Evolutionary conservation across 2,888 invertebrate species (phyloP).

Genomic region (Andricus curvator): DNA sequence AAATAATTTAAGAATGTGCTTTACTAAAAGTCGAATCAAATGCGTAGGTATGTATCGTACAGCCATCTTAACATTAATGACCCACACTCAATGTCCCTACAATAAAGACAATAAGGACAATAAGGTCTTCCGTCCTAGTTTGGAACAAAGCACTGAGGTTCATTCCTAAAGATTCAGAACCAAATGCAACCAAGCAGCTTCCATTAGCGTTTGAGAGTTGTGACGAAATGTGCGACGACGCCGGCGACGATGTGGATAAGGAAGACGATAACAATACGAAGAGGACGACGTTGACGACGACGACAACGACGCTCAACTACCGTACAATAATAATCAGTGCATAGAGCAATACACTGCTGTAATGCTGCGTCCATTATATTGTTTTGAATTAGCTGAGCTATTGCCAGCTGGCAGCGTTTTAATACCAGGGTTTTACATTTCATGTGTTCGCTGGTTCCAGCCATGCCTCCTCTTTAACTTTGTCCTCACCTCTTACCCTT

Average conservation of each 20-base stretch:
- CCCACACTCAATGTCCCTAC: constrained; percentile 51
- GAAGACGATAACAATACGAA: constrained; percentile 7
- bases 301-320: not conserved
- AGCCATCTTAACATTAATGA: not conserved
- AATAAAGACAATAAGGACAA: constrained; percentile 66
- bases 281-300: constrained; percentile 28
- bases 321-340: constrained; percentile 48
- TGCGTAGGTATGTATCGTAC: not conserved
- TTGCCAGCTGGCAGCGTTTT: constrained; percentile 64
- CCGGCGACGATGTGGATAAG: not conserved
- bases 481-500: constrained; percentile 36
- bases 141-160: constrained; percentile 58
- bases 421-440: constrained; percentile 74
- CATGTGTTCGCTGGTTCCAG: constrained; percentile 62
- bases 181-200: not conserved
- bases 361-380: constrained; percentile 71
- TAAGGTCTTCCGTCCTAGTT: constrained; percentile 61
- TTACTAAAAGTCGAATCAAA: not conserved
- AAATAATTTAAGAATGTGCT: not conserved
- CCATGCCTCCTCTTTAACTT: constrained; percentile 50
- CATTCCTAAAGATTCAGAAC: constrained; percentile 43
- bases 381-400: constrained; percentile 70
- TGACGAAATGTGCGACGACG: constrained; percentile 50
- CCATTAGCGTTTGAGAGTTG: not conserved
- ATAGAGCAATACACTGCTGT: constrained; percentile 54